phyloP scores from a whole-genome alignment of 1,140 invertebrate genomes.

The Medauroidea extradentata region DNA sequence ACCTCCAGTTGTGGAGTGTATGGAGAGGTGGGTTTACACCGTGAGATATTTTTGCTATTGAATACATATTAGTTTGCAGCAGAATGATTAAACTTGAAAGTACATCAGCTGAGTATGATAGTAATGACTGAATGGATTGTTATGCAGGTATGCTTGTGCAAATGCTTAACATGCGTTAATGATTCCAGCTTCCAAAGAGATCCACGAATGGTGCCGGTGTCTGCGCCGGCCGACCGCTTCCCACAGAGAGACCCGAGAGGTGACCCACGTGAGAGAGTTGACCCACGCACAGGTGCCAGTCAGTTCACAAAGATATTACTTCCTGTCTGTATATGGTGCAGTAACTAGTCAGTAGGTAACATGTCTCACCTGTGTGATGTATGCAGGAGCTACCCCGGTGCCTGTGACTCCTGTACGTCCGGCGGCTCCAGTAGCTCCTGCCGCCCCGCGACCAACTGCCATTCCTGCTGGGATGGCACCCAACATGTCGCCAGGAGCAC shows the following conservation, averaged over 20 bases:
- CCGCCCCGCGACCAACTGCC: slow-evolving; percentile 22
- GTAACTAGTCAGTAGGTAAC: not conserved
- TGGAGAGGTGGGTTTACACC: slow-evolving; percentile 11
- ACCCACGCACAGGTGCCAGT: slow-evolving; percentile 12
- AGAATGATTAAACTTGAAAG: no score
- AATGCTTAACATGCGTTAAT: not conserved
- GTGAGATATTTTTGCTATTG: not conserved
- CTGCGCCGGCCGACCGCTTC: not conserved
- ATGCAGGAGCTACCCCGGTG: slow-evolving; percentile 26
- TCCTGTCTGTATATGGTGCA: not conserved
- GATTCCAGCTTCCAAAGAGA: slow-evolving; percentile 14
- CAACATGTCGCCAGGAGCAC: slow-evolving; percentile 50
- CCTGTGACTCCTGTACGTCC: slow-evolving; percentile 8
- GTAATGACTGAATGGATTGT: not conserved
- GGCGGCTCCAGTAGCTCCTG: slow-evolving; percentile 7
- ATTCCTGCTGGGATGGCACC: not conserved
- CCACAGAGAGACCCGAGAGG: not conserved
- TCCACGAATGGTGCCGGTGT: slow-evolving; percentile 1
- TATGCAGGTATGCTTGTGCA: no score
- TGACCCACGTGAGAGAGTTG: slow-evolving; percentile 6
- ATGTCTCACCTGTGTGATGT: not conserved
- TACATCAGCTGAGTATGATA: no score
- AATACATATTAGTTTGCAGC: not conserved
- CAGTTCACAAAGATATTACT: no score
- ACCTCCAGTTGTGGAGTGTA: slow-evolving; percentile 12